These are phyloP conservation scores for Centroberyx gerrardi DNA, from an alignment of 2,797 vertebrate species.

Conservation along the genomic window DNA sequence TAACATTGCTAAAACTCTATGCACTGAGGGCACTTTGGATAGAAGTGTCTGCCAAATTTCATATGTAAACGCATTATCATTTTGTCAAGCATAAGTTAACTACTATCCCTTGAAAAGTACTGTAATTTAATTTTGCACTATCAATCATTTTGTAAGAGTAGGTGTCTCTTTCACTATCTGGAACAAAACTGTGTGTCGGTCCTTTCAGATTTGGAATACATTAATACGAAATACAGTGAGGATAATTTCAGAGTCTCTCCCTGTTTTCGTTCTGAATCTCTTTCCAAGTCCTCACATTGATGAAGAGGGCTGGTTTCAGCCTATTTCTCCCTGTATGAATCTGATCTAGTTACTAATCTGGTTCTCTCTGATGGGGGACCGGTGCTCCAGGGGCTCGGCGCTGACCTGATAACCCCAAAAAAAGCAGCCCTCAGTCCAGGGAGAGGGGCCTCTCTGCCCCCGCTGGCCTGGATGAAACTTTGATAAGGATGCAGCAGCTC, in stretches of 20 bases:
- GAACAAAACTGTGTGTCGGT: constrained; percentile 26
- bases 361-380: constrained; percentile 46
- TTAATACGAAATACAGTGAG: constrained; percentile 40
- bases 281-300: constrained; percentile 29
- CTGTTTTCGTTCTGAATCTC: constrained; percentile 16
- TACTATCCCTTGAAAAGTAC: constrained; percentile 28
- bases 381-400: constrained; percentile 34
- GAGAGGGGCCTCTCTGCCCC: constrained; percentile 46
- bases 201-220: constrained; percentile 48
- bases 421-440: constrained; percentile 22
- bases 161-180: constrained; percentile 41
- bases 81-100: constrained; percentile 52
- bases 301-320: constrained; percentile 41
- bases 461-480: constrained; percentile 47
- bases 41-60: constrained; percentile 20
- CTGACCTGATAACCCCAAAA: constrained; percentile 74
- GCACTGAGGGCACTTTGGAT: constrained; percentile 45
- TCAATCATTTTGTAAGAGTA: constrained; percentile 42
- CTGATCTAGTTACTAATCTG: constrained; percentile 80
- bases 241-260: constrained; percentile 5
- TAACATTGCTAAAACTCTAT: constrained; percentile 26
- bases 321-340: constrained; percentile 40
- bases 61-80: constrained; percentile 42
- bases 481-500: constrained; percentile 27
- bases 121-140: constrained; percentile 30